Conservation (phyloP, 2,888 invertebrate species). For the Cephus nigrinus region DNA sequence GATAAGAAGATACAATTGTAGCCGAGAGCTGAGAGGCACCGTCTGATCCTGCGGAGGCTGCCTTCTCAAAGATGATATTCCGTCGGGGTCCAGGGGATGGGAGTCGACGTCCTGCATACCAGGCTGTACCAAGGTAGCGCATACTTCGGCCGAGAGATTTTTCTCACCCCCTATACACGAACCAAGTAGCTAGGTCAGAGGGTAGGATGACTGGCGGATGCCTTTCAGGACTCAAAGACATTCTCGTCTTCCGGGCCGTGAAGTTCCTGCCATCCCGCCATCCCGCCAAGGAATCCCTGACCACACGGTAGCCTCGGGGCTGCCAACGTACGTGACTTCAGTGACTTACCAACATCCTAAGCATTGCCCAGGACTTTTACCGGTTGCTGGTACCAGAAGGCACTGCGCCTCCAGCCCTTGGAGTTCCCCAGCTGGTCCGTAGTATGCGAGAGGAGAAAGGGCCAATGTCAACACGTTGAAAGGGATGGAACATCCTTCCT, state of each 20-base stretch:
- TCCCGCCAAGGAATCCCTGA: conserved; percentile 56
- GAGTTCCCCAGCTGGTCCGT: too few species aligned
- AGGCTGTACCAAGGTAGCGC: conserved; percentile 34
- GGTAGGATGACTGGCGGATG: conserved; percentile 34
- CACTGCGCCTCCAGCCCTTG: too few species aligned
- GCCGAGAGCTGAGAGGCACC: neutral
- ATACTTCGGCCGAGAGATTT: conserved; percentile 50
- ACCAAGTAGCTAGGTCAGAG: neutral
- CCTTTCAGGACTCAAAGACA: conserved; percentile 64
- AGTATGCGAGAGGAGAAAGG: too few species aligned
- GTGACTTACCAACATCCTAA: conserved; percentile 50
- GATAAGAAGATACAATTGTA: neutral
- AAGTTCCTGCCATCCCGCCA: conserved; percentile 54
- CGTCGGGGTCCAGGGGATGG: neutral
- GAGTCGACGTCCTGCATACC: conserved; percentile 29
- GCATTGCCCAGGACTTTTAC: conserved; percentile 41
- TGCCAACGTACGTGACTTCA: conserved; percentile 31
- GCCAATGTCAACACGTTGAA: too few species aligned
- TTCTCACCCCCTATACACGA: conserved; percentile 34
- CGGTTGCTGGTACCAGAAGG: neutral
- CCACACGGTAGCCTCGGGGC: conserved; percentile 57
- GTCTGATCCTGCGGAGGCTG: neutral
- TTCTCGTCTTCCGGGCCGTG: conserved; percentile 60
- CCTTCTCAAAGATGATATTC: neutral
- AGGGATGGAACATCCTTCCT: too few species aligned